Conservation (phyloP, 1,140 invertebrate species). For the Archivesica marissinica region DNA sequence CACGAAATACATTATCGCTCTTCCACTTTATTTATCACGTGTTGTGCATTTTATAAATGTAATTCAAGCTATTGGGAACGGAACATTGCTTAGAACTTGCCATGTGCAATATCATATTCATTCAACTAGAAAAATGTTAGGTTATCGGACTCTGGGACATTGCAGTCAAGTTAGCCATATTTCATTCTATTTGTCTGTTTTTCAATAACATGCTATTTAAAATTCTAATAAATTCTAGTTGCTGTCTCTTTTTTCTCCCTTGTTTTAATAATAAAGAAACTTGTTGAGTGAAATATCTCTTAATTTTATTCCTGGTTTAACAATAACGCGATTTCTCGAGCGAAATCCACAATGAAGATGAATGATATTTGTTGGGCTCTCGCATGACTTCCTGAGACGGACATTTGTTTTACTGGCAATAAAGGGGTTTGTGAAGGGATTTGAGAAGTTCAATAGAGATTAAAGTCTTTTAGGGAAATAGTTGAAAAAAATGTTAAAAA, state of each 20-base stretch:
- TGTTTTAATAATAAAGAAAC: constrained; percentile 16
- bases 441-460: no score
- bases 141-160: not conserved
- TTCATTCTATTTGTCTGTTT: constrained; percentile 16
- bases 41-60: constrained; percentile 1
- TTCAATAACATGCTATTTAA: constrained; percentile 15
- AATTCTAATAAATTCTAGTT: constrained; percentile 17
- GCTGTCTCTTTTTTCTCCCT: not conserved
- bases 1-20: not conserved
- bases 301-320: no score
- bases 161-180: constrained; percentile 4
- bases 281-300: constrained; percentile 1
- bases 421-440: no score
- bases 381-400: no score
- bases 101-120: constrained; percentile 19
- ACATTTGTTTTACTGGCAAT: no score
- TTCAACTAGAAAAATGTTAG: not conserved
- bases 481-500: no score
- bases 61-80: not conserved
- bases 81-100: not conserved
- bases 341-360: no score
- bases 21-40: constrained; percentile 24
- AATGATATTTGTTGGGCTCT: no score
- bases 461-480: no score
- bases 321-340: no score